phyloP scores from a whole-genome alignment of 2,797 vertebrate genomes.

The Chelonia mydas region DNA sequence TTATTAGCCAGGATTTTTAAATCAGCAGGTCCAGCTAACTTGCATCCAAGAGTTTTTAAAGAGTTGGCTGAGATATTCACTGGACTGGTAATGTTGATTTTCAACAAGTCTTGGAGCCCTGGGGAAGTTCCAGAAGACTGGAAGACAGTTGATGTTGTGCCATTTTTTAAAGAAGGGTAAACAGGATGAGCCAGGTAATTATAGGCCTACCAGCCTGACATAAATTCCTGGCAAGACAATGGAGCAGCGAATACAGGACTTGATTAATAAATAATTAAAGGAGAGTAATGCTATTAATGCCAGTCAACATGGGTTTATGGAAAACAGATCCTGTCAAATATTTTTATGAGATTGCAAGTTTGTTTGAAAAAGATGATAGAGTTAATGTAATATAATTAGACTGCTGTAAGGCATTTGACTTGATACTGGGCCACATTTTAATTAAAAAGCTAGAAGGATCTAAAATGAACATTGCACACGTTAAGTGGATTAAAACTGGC shows the following conservation, averaged over 20 bases:
- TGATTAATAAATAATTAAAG: neutral
- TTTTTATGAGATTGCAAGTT: neutral
- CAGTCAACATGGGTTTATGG: neutral
- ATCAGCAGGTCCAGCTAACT: neutral
- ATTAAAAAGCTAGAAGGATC: neutral
- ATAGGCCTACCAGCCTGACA: neutral
- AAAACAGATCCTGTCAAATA: neutral
- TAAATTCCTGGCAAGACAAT: neutral
- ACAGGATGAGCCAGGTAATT: neutral
- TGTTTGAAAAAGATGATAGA: neutral
- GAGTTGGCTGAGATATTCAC: neutral
- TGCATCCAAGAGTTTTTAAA: neutral
- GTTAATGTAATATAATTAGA: neutral
- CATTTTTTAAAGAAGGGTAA: neutral
- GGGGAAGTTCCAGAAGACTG: neutral
- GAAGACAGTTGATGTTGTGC: neutral
- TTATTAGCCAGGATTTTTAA: neutral
- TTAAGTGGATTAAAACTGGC: neutral
- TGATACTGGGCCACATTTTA: neutral
- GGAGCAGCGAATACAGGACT: neutral
- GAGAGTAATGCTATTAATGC: neutral
- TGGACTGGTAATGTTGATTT: neutral
- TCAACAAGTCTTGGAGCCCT: neutral
- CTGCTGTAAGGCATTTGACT: neutral
- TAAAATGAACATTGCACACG: neutral